phyloP scores from a whole-genome alignment of 2,797 vertebrate genomes.

The Synaphobranchus kaupii region DNA sequence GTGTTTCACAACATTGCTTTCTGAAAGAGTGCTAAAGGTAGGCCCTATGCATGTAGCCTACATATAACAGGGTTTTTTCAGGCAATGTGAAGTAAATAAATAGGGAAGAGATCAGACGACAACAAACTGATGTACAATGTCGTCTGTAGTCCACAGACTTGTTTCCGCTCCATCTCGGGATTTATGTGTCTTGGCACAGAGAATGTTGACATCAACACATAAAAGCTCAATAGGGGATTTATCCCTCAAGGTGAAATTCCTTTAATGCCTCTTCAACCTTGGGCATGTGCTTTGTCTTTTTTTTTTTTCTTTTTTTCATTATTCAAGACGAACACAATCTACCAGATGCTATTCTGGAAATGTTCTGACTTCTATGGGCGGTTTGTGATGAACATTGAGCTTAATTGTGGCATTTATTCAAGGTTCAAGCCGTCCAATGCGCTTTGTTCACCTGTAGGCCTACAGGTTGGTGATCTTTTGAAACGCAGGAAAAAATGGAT shows the following conservation, averaged over 20 bases:
- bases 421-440: neutral
- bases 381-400: neutral
- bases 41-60: neutral
- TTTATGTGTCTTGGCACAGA: slow-evolving; percentile 5
- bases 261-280: neutral
- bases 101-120: neutral
- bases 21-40: neutral
- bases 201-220: slow-evolving; percentile 13
- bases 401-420: neutral
- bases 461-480: neutral
- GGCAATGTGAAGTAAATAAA: neutral
- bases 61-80: neutral
- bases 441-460: neutral
- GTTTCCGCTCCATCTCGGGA: neutral
- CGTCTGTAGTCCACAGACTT: neutral
- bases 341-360: neutral
- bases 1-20: neutral
- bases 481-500: neutral
- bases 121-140: slow-evolving; percentile 3
- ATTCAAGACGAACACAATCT: neutral
- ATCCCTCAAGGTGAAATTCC: slow-evolving; percentile 16
- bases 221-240: slow-evolving; percentile 18
- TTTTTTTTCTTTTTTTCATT: neutral
- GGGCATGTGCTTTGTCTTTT: neutral
- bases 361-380: neutral